Evolutionary conservation across 2,113 vertebrate species (phyloP), one percentile per base, ranked within the genome.

Genomic region (Porphyrio hochstetteri): DNA sequence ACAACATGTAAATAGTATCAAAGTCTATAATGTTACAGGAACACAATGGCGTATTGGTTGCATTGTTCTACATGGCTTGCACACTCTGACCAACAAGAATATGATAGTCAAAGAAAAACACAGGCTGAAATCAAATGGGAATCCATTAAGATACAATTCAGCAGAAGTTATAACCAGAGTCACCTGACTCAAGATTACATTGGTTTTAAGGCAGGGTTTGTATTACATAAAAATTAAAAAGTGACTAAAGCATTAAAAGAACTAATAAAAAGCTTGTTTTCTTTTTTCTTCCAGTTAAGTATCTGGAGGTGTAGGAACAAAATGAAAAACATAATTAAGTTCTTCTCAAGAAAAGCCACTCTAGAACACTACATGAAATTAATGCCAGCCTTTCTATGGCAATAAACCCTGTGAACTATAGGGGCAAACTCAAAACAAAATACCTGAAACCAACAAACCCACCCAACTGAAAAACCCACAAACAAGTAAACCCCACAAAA

Each of bases 251-350:
- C 65, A 89, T 78, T 78, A 87, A 81, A 90, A 46, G 79, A 83
- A 57, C 27, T 53, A 69, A 82, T 42, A 36, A 36, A 88, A 46
- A 61, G 19, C 48, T 91, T 82, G 42, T 65, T 84, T 93, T 70
- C 7, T 59, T 65, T 72, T 57, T 44, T 50, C 21, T 38, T 67
- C 10, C 29, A 61, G 16, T 74, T 78, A 82, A 78, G 19, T 46
- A 78, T 46, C 48, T 78, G 72, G 65, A 76, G 53, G 90, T 86
- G 93, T 96, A 82, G 31, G 88, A 85, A 94, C 35, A 92, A 88
- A 94, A 80, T 3, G 5, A 91, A 94, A 94, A 94, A 81, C 16
- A 31, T 36, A 90, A 94, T 95, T 82, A 93, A 46, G 27, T 48
- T 86, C 7, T 90, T 80, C 71, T 74, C 42, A 93, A 83, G 56